Conservation (phyloP, 1,140 invertebrate genomes). For the Steinernema khuongi region DNA sequence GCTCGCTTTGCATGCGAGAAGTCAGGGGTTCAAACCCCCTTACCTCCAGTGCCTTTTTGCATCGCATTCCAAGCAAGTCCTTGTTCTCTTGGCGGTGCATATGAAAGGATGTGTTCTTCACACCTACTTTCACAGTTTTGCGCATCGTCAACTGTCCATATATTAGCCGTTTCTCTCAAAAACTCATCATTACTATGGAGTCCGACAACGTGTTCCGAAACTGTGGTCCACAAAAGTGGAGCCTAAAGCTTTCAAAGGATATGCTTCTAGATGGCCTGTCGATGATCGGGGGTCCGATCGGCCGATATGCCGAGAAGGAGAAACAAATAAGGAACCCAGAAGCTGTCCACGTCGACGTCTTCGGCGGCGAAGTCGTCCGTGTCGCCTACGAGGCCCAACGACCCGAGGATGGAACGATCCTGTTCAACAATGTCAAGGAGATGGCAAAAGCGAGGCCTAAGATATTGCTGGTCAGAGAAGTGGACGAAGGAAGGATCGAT, state of each 20-base stretch:
- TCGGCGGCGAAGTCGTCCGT: background rate
- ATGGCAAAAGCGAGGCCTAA: too few relatives aligned
- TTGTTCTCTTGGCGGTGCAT: background rate
- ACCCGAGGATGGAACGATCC: too few relatives aligned
- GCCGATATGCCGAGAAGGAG: background rate
- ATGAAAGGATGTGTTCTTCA: too few relatives aligned
- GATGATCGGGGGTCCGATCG: background rate
- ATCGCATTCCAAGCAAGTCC: background rate
- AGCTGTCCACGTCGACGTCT: background rate
- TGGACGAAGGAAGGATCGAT: too few relatives aligned
- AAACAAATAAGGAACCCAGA: background rate
- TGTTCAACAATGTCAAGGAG: too few relatives aligned
- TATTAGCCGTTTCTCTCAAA: background rate
- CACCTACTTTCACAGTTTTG: too few relatives aligned
- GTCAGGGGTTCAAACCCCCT: constrained; percentile 33
- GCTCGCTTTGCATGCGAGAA: constrained; percentile 40
- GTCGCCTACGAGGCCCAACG: background rate
- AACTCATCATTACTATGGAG: too few relatives aligned
- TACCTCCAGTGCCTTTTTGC: constrained; percentile 24
- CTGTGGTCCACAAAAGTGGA: too few relatives aligned
- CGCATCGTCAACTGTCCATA: too few relatives aligned
- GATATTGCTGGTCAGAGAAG: too few relatives aligned
- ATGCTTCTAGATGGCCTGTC: background rate
- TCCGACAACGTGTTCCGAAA: too few relatives aligned
- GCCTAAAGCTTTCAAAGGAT: too few relatives aligned